Percentiles rank a stretch among this genome's conserved stretches.
Conservation (phyloP, 2,888 invertebrate genomes). For the Trachelus tabidus region DNA sequence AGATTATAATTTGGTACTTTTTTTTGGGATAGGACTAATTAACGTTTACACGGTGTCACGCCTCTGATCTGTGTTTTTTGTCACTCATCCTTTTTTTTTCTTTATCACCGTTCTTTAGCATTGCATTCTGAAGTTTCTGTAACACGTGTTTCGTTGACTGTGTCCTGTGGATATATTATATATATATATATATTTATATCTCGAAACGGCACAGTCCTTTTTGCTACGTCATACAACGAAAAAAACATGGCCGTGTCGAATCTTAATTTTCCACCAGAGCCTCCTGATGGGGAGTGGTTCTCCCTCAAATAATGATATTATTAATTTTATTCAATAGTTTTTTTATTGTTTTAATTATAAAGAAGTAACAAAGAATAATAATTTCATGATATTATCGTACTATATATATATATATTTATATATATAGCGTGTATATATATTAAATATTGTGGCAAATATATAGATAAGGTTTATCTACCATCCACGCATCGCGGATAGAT, state of each 20-base stretch:
- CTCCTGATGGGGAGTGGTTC: not conserved
- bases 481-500: conserved; percentile 7
- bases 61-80: too few species aligned
- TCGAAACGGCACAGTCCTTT: too few species aligned
- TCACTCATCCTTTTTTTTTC: too few species aligned
- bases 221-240: too few species aligned
- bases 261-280: not conserved
- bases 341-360: conserved; percentile 64
- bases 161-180: too few species aligned
- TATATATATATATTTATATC: too few species aligned
- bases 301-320: conserved; percentile 14
- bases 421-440: conserved; percentile 41
- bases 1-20: conserved; percentile 17
- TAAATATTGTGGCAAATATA: conserved; percentile 60
- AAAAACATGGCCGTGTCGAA: too few species aligned
- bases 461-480: conserved; percentile 35
- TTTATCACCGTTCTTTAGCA: too few species aligned
- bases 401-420: conserved; percentile 24
- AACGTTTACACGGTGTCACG: too few species aligned
- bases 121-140: too few species aligned
- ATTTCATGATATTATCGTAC: conserved; percentile 62
- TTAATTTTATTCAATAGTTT: conserved; percentile 57
- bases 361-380: conserved; percentile 66
- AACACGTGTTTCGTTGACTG: too few species aligned
- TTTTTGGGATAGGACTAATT: not conserved